Evolutionary conservation across 1,140 invertebrate genomes (phyloP), one percentile per base, ranked within the genome.

Genomic region (Littorina saxatilis): DNA sequence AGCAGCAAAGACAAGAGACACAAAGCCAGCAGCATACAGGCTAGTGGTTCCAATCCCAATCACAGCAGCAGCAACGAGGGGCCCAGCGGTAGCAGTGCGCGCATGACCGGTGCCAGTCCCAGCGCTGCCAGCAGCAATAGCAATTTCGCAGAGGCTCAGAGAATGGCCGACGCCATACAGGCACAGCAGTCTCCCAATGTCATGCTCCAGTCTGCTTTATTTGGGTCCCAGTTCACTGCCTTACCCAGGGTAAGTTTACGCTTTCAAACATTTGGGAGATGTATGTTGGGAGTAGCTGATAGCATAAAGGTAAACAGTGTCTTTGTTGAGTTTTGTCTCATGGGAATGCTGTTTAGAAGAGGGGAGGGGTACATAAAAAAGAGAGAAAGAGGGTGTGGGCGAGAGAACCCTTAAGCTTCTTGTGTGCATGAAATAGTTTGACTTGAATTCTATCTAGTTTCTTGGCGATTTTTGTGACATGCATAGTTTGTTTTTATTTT

Each of bases 171-270:
- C 32, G 66, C 66, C 4, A 39, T 68, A 20, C 66, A 68, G 15
- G 43, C 43, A 35, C 73, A 75, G 40, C 61, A 80, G 63, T 39
- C 70, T 63, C 40, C 58, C 55, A 79, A 80, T 52, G 78, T 74
- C 1, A 61, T 80, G 7, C 80, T 84, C 39, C 80, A 80, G 27
- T 84, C 83, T 2, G 83, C 83, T 20, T 63, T 84, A 27, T 84
- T 84, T 84, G 83, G 83, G 23, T 58, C 83, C 23, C 83, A 84
- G 70, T 84, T 84, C 70, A 84, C 83, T 17, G 83, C 83, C 50
- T 32, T 84, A 23, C 83, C 83, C 52, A 58, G 83, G 72, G 83
- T 84, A 39, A 84, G 83, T 52, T 3, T n/a, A n/a, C n/a, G n/a
- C 2, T 43, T 29, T 27, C n/a, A 74, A 23, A 11, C 13, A 74